A percentile compares a stretch with the other conserved stretches of the same genome.
Conservation (phyloP, 2,797 vertebrate genomes). For the Crotalus adamanteus region DNA sequence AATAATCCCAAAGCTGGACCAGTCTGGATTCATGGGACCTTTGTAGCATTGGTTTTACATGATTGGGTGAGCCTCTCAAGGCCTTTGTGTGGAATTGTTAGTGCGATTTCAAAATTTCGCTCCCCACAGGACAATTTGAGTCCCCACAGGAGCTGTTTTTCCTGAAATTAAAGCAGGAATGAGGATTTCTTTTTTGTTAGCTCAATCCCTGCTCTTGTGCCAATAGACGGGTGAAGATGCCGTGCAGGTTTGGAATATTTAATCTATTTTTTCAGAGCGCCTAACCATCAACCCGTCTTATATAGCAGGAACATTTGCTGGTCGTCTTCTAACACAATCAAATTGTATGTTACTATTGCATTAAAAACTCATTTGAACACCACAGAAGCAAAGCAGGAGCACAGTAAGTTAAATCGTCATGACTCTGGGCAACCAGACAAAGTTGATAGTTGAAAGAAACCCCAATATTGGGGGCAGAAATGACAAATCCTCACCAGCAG, state of each 20-base stretch:
- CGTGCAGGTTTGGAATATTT: neutral
- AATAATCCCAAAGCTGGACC: neutral
- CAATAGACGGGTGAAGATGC: neutral
- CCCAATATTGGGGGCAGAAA: neutral
- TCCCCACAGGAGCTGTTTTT: neutral
- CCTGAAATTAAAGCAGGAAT: neutral
- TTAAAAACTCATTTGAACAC: neutral
- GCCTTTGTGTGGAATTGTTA: neutral
- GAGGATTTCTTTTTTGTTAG: neutral
- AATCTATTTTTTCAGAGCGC: too few relatives aligned
- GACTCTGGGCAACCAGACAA: neutral
- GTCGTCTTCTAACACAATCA: neutral
- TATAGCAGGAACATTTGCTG: too few relatives aligned
- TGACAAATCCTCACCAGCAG: conserved; percentile 44
- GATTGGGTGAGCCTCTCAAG: neutral
- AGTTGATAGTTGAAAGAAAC: neutral
- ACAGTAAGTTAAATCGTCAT: neutral
- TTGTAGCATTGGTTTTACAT: neutral
- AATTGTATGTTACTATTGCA: neutral
- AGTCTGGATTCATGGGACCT: neutral
- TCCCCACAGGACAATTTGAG: too few relatives aligned
- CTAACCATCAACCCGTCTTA: too few relatives aligned
- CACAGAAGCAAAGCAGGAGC: neutral
- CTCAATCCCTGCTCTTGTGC: neutral
- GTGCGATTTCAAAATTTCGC: too few relatives aligned